Evolutionary conservation across 2,888 invertebrate species (phyloP), one percentile per base, ranked within the genome.

Genomic region (Dynastes tityus): DNA sequence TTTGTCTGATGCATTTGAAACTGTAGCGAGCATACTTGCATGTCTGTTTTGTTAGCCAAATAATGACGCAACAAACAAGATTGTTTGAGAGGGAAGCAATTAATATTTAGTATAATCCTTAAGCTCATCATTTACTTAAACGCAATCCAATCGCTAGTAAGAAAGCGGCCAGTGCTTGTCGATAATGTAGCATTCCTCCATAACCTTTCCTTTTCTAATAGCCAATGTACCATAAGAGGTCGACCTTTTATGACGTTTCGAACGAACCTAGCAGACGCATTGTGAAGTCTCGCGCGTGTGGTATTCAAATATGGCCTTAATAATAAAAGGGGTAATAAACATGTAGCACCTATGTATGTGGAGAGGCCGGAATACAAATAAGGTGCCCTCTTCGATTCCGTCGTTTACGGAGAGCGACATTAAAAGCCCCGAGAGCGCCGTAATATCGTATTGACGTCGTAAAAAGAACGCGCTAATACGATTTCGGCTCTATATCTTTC

Each of bases 401-500:
- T 61, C 61, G 2, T 27, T 61, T 29, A 61, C 1, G 22, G 11
- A 61, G 16, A 27, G 61, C 61, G 8, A 29, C 61, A 29, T 61
- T 61, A 61, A 61, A 29, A 61, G 61, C 29, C 6, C 61, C 27
- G 29, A 61, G 22, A 22, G 29, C 22, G 61, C 5, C 27, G 22
- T 29, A 61, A 61, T 27, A 27, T 29, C 61, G 61, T 11, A 61
- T 61, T 9, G 11, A 9, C 11, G 53, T 64, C 67, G 65, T 65
- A 65, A 65, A 65, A 65, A 65, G 45, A 40, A 65, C 32, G 49
- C 45, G 45, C 1, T 67, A 55, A 71, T 55, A 55, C 32, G 29
- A 55, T 71, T 71, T 32, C 37, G 49, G 51, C 32, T 51, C 37
- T n/a, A 40, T 40, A 73, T 73, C 55, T 37, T 58, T 58, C 71